Evolutionary conservation across 2,113 vertebrate genomes (phyloP), one percentile per base, ranked within the genome.

Genomic region (Megaleporinus macrocephalus): DNA sequence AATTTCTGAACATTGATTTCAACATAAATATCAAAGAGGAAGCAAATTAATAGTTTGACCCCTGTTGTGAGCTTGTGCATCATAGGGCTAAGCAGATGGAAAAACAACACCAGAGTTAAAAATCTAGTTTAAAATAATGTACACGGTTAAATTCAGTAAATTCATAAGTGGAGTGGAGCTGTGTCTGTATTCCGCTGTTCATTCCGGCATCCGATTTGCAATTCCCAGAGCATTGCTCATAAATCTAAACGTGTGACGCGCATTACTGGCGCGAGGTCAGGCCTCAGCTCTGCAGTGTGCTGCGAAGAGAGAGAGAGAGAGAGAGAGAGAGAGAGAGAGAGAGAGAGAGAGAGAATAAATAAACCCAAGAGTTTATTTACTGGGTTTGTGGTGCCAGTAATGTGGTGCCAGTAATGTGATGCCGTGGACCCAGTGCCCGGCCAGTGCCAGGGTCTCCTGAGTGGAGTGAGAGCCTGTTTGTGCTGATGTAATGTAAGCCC

Each of bases 161-260:
- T 44, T 53, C 14, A 29, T 20, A 53, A 41, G 57, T 55, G 29
- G 22, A 62, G 9, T 13, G 53, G 59, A n/a, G n/a, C 22, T 51
- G 33, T 51, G 62, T 7, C 51, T 36, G 5, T 29, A 66, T 30
- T 65, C 30, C 76, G 29, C 68, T 36, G 24, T 66, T 59, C 15
- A 47, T 51, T 13, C 13, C 29, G 5, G 26, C 74, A 62, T 59
- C 29, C 10, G 22, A 77, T 83, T 78, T 36, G 81, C 68, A 59
- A 16, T 61, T 57, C 36, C 13, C 62, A 63, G 33, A 57, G 53
- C 4, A 30, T 65, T 57, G 85, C 73, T 88, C 73, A 13, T 66
- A 49, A 88, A 89, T 89, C 82, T 63, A 78, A 81, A 82, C 53
- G 72, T 84, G 87, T 90, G 89, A 89, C 83, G 62, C 36, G 87